A percentile compares a stretch with the other conserved stretches of the same genome.
Evolutionary conservation across 23 tunicate genomes (phyloP).

Genomic region (Clavelina lepadiformis): DNA sequence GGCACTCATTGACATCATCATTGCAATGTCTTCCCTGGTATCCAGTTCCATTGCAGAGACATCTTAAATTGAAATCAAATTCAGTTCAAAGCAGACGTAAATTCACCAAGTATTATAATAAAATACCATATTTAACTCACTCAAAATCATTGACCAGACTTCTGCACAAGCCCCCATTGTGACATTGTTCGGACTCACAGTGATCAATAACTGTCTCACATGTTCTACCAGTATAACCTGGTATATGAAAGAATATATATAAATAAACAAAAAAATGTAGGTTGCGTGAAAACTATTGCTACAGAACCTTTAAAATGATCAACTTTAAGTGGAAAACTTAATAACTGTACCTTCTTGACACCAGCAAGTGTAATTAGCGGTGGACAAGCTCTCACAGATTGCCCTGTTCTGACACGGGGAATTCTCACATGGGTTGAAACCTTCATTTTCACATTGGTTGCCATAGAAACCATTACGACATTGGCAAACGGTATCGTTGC

Average conservation of each 20-base stretch:
- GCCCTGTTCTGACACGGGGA: slow-evolving; percentile 6
- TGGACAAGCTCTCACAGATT: neutral
- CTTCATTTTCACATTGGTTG: too few relatives aligned
- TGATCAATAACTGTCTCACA: slow-evolving; percentile 29
- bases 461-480: too few relatives aligned
- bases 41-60: slow-evolving; percentile 20
- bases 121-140: slow-evolving; percentile 3
- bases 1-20: slow-evolving; percentile 49
- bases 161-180: slow-evolving; percentile 32
- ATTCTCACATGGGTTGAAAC: slow-evolving; percentile 16
- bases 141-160: slow-evolving; percentile 12
- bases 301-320: neutral
- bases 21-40: slow-evolving; percentile 28
- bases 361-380: neutral
- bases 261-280: neutral
- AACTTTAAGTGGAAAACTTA: neutral
- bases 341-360: slow-evolving; percentile 7
- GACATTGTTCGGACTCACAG: slow-evolving; percentile 24
- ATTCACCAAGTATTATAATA: too few relatives aligned
- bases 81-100: too few relatives aligned
- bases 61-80: too few relatives aligned
- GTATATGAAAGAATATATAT: neutral
- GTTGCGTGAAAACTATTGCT: neutral
- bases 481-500: too few relatives aligned
- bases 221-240: slow-evolving; percentile 9